Conservation (phyloP, 2,888 invertebrate genomes). For the Epiblema foenella region DNA sequence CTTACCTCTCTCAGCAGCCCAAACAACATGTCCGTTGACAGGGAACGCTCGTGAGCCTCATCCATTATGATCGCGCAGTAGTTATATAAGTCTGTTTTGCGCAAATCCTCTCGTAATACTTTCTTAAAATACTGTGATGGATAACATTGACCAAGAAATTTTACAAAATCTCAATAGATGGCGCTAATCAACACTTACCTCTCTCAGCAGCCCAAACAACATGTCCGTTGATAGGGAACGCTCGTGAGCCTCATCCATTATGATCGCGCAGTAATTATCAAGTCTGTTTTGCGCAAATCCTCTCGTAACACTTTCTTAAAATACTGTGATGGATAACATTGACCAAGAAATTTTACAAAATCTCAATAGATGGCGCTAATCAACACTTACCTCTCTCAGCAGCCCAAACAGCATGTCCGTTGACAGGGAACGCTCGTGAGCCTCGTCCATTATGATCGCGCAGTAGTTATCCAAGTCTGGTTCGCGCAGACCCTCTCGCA, state of each 20-base stretch:
- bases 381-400: conserved; percentile 91
- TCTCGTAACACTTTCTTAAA: conserved; percentile 93
- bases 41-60: conserved; percentile 99
- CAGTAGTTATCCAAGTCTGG: conserved; percentile 98
- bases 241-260: conserved; percentile 99
- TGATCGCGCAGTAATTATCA: conserved; percentile 98
- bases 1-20: conserved; percentile 92
- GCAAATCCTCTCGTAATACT: conserved; percentile 95
- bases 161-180: too few species aligned
- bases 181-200: conserved; percentile 86
- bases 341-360: not conserved
- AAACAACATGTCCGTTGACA: conserved; percentile 95
- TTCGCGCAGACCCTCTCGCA: conserved; percentile 97
- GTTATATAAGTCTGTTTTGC: conserved; percentile 98
- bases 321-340: not conserved
- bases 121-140: conserved; percentile 99
- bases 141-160: conserved; percentile 78
- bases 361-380: conserved; percentile 25
- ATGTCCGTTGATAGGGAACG: conserved; percentile 99
- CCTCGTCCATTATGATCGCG: conserved; percentile 99
- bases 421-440: conserved; percentile 98
- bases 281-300: conserved; percentile 97
- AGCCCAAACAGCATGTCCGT: conserved; percentile 99
- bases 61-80: conserved; percentile 99
- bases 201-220: conserved; percentile 96